phyloP scores from a whole-genome alignment of 2,888 invertebrate species.

The Hydroisotoma schaefferi region DNA sequence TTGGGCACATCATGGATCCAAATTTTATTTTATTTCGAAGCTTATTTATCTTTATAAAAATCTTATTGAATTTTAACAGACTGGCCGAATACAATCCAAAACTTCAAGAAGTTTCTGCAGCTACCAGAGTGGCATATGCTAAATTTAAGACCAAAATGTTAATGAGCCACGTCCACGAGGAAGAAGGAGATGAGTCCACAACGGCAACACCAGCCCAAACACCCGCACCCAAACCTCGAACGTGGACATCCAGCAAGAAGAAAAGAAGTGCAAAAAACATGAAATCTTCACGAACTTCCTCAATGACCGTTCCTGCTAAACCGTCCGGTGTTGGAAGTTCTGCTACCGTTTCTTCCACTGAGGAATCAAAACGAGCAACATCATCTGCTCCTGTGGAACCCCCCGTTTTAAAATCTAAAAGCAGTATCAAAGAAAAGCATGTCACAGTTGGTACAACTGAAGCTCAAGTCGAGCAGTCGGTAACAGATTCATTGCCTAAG shows the following conservation, averaged over 20 bases:
- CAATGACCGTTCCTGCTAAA: background rate
- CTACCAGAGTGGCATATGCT: slow-evolving; percentile 77
- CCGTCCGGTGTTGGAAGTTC: background rate
- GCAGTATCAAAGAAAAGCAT: background rate
- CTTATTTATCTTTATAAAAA: background rate
- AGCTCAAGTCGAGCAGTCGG: background rate
- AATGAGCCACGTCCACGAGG: slow-evolving; percentile 41
- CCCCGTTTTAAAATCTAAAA: background rate
- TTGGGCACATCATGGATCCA: no score
- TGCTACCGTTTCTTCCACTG: no score
- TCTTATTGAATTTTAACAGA: slow-evolving; percentile 34
- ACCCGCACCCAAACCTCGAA: background rate
- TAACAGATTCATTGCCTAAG: background rate
- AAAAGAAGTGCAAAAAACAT: background rate
- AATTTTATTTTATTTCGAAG: background rate
- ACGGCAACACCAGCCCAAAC: slow-evolving; percentile 3
- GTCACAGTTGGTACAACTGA: background rate
- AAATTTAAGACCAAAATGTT: slow-evolving; percentile 67
- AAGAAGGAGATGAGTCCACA: slow-evolving; percentile 19
- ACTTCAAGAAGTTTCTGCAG: slow-evolving; percentile 68
- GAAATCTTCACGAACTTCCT: background rate
- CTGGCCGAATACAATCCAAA: slow-evolving; percentile 78
- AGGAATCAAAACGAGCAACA: background rate
- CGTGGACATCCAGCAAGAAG: slow-evolving; percentile 10
- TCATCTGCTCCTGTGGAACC: background rate